Evolutionary conservation across 2,113 vertebrate species (phyloP), one percentile per base, ranked within the genome.

Genomic region (Jaculus jaculus): DNA sequence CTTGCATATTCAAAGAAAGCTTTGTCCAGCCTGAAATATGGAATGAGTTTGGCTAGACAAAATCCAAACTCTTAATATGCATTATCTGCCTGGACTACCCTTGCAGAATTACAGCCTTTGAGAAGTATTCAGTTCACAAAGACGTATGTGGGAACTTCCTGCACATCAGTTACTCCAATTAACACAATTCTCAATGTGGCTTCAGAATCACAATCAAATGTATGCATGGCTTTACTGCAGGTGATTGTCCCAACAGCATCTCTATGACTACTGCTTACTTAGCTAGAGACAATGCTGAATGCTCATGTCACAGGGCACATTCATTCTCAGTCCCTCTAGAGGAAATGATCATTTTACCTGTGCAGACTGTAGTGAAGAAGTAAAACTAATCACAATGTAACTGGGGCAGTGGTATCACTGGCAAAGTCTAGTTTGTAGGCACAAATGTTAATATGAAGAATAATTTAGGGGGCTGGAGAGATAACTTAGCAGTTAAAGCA

Each of bases 371-470:
- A 88, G 84, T n/a, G 34, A 94, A 89, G 92, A 88, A 84, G 69
- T 86, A 81, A 92, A 93, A 93, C 42, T 42, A 89, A 85, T 23
- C 66, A 81, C 72, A 84, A 81, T 4, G 39, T 63, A 68, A 93
- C 86, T 37, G 72, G 37, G 37, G n/a, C 71, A n/a, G n/a, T 10
- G 60, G 63, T 63, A 16, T 74, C 28, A 12, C 26, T 80, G 37
- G 42, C 66, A 81, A 84, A 69, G 61, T 90, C 71, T 73, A 21
- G 16, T 79, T 72, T 72, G 54, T 34, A 74, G 60, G 42, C 32
- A 91, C 18, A 63, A 66, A 78, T 84, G 30, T 54, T 66, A 83
- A 11, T 77, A 81, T 68, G 47, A 92, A 95, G 37, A 91, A 71
- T 51, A 88, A 85, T 32, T 94, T 69, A 92, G n/a, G n/a, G n/a